Evolutionary conservation across 2,113 vertebrate species (phyloP), one percentile per base, ranked within the genome.

Genomic region (Solenodon paradoxus): DNA sequence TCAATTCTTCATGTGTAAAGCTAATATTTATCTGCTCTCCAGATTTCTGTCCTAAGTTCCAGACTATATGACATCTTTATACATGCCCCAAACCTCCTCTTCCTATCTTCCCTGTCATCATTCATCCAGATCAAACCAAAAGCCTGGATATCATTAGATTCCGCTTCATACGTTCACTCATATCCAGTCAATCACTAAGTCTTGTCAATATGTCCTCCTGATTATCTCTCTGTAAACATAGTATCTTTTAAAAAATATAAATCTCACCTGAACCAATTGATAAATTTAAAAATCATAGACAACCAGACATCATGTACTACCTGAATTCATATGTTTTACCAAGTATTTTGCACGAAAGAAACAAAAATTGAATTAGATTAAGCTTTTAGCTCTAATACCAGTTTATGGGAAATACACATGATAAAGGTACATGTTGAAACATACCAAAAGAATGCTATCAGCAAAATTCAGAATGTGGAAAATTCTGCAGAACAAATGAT

Each of bases 391-490:
- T 95, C 32, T 63, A 88, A 59, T 61, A 78, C n/a, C 19, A 55
- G 40, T 91, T 83, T 87, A 93, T 30, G 82, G 49, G 42, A 95
- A 95, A 89, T 59, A 90, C 28, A 35, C n/a, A 87, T 12, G 49
- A 55, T 32, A 92, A 90, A 86, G 30, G 20, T 92, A 79, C 38
- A 89, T 57, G 30, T 64, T 94, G 85, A 95, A 92, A 95, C 42
- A 81, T 51, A 93, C 12, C 47, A 88, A 17, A 95, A 95, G 42
- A 75, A 80, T 45, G 32, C 12, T 42, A 57, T 47, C 53, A 82
- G 72, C 40, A 71, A 94, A 86, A 86, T 81, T 3, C 40, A 90
- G 35, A 96, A 72, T 88, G 49, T 68, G 28, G 55, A 90, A 96
- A 91, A 80, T 57, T 82, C 51, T 61, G 91, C 45, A 66, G 38